These are phyloP conservation scores for Myripristis jacobus DNA, from an alignment of 2,797 vertebrate species.

Conservation along the genomic window DNA sequence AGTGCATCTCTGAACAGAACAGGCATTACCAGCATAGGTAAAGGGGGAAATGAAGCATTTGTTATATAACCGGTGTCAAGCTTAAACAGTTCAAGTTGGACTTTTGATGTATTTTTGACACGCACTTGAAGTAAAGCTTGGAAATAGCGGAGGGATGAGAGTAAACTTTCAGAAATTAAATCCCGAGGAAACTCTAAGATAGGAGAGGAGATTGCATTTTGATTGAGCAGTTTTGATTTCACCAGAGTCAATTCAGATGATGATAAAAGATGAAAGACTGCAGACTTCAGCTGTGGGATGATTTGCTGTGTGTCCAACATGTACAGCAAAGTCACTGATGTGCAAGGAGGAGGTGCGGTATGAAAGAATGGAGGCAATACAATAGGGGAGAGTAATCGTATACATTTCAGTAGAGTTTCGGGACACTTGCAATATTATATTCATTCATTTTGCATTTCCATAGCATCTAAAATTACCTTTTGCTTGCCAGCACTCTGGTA, in stretches of 20 bases:
- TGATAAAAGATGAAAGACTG: slow-evolving; percentile 46
- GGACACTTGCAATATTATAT: slow-evolving; percentile 21
- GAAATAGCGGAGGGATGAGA: slow-evolving; percentile 30
- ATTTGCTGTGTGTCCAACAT: slow-evolving; percentile 46
- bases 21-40: slow-evolving; percentile 29
- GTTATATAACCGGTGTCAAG: slow-evolving; percentile 15
- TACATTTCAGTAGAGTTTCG: slow-evolving; percentile 22
- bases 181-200: slow-evolving; percentile 45
- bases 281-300: slow-evolving; percentile 28
- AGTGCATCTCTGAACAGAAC: slow-evolving; percentile 16
- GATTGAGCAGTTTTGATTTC: slow-evolving; percentile 44
- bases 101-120: slow-evolving; percentile 35
- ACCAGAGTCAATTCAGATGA: slow-evolving; percentile 50
- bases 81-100: slow-evolving; percentile 27
- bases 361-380: slow-evolving; percentile 23
- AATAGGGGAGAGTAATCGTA: slow-evolving; percentile 23
- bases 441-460: slow-evolving; percentile 23
- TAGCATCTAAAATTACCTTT: slow-evolving; percentile 56
- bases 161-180: slow-evolving; percentile 41
- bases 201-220: slow-evolving; percentile 33
- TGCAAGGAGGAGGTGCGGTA: slow-evolving; percentile 38
- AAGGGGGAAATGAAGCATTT: neutral
- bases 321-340: slow-evolving; percentile 12
- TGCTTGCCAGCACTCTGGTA: slow-evolving; percentile 39
- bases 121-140: slow-evolving; percentile 15